phyloP scores from a whole-genome alignment of 2,888 invertebrate genomes.

The Melangyna quadrimaculata region DNA sequence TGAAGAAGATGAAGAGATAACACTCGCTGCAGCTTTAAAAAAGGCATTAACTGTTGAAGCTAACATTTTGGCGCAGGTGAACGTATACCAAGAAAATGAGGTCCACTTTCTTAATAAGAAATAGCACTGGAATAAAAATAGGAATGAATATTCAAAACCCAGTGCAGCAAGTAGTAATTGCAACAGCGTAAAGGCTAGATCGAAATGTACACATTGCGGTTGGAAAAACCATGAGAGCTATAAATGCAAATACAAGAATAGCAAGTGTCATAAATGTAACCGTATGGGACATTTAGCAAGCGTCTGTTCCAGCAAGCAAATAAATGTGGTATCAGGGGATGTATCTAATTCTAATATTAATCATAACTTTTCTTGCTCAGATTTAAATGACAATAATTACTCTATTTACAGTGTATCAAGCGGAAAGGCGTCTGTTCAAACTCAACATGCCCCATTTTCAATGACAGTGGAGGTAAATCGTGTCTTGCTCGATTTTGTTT shows the following conservation, averaged over 20 bases:
- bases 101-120: neutral
- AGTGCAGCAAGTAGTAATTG: neutral
- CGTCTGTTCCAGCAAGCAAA: too few species aligned
- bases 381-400: too few species aligned
- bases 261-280: too few species aligned
- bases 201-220: conserved; percentile 13
- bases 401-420: conserved; percentile 19
- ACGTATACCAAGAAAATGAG: neutral
- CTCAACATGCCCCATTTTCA: neutral
- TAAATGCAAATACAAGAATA: too few species aligned
- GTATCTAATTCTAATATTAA: too few species aligned
- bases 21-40: neutral
- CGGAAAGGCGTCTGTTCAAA: conserved; percentile 1
- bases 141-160: neutral
- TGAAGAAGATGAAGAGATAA: too few species aligned
- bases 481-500: too few species aligned
- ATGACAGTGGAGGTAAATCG: too few species aligned
- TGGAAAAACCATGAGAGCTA: conserved; percentile 27
- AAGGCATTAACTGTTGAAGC: conserved; percentile 25
- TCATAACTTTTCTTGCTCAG: too few species aligned
- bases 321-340: too few species aligned
- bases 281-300: too few species aligned
- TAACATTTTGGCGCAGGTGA: neutral
- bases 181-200: conserved; percentile 5
- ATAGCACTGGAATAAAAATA: neutral